Percentiles rank a stretch among this genome's conserved stretches.
phyloP scores from a whole-genome alignment of 2,797 vertebrate species.

The Lithobates sylvaticus region DNA sequence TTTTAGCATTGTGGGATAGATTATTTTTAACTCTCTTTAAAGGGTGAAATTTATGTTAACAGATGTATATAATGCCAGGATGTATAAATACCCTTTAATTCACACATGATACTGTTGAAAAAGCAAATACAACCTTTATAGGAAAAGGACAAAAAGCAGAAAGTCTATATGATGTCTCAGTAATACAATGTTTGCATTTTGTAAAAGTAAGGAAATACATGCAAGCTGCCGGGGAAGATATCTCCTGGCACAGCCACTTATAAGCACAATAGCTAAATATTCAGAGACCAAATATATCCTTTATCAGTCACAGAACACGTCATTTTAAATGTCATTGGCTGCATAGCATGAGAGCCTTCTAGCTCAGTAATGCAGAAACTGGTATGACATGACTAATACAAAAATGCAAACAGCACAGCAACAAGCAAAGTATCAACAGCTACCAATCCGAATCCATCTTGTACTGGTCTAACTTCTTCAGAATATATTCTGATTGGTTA shows the following conservation, averaged over 20 bases:
- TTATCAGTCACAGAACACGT: background rate
- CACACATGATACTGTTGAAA: background rate
- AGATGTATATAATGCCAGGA: too few relatives aligned
- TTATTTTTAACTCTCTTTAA: too few relatives aligned
- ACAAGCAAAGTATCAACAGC: too few relatives aligned
- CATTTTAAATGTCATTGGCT: background rate
- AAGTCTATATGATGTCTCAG: background rate
- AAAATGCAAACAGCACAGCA: background rate
- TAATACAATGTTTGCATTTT: background rate
- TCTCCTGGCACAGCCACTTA: constrained; percentile 16
- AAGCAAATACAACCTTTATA: background rate
- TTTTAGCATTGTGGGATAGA: too few relatives aligned
- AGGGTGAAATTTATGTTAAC: too few relatives aligned
- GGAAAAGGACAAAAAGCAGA: background rate
- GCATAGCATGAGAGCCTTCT: background rate
- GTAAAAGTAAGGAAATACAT: constrained; percentile 36
- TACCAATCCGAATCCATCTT: background rate
- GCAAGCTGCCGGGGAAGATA: constrained; percentile 31
- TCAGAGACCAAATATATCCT: constrained; percentile 12
- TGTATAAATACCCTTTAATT: too few relatives aligned
- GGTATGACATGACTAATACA: background rate
- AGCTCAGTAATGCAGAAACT: background rate
- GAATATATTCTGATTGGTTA: background rate
- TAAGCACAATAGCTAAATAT: background rate
- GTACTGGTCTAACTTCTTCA: background rate